A percentile compares a stretch with the other conserved stretches of the same genome.
These are phyloP conservation scores for Anolis apletophallus DNA, from an alignment of 2,797 vertebrate species.

Conservation along the genomic window DNA sequence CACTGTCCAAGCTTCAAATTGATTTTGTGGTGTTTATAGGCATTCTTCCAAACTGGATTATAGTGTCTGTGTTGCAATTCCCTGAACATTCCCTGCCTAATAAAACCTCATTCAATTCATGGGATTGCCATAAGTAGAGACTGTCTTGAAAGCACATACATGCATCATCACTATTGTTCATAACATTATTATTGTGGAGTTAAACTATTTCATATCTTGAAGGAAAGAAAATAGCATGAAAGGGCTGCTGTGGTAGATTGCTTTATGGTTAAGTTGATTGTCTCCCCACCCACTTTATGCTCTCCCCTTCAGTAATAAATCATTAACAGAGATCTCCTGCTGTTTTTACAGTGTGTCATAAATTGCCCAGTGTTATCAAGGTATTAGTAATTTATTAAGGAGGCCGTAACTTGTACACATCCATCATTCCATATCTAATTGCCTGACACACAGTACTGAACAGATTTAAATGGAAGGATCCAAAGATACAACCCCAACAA, in stretches of 20 bases:
- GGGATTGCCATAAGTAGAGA: too few species aligned
- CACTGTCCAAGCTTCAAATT: too few species aligned
- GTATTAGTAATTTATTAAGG: slow-evolving; percentile 79
- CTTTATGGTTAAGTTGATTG: slow-evolving; percentile 61
- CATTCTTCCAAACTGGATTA: too few species aligned
- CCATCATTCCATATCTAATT: slow-evolving; percentile 77
- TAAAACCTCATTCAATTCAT: too few species aligned
- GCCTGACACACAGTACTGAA: slow-evolving; percentile 76
- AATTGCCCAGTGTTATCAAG: slow-evolving; percentile 75
- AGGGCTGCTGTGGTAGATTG: slow-evolving; percentile 44
- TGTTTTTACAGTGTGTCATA: slow-evolving; percentile 69
- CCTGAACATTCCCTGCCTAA: too few species aligned
- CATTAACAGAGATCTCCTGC: slow-evolving; percentile 67
- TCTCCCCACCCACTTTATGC: not conserved
- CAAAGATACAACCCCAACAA: slow-evolving; percentile 55
- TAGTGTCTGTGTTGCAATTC: too few species aligned
- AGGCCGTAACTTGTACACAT: slow-evolving; percentile 76
- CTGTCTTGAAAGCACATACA: too few species aligned
- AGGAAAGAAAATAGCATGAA: slow-evolving; percentile 43
- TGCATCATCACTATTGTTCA: not conserved
- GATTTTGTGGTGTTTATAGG: too few species aligned
- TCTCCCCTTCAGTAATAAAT: slow-evolving; percentile 58
- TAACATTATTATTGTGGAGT: not conserved
- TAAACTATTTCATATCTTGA: slow-evolving; percentile 42
- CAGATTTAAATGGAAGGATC: slow-evolving; percentile 68